Evolutionary conservation across 23 tunicate species (phyloP).

Genomic region (Ascidia mentula): DNA sequence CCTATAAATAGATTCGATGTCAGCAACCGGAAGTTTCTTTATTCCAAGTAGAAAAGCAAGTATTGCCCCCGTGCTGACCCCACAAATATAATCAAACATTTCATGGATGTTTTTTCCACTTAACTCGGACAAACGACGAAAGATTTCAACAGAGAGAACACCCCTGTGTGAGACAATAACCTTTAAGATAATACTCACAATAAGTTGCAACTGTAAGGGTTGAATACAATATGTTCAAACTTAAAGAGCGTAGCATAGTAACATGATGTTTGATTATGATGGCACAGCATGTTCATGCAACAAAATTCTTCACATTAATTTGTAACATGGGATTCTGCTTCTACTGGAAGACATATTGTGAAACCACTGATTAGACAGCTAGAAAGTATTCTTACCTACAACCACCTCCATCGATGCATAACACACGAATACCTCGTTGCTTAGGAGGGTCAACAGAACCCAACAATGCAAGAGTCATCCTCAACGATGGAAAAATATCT

Average conservation of each 20-base stretch:
- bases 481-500: constrained; percentile 24
- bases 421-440: constrained; percentile 53
- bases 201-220: too few relatives aligned
- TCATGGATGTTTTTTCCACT: constrained; percentile 80
- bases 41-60: constrained; percentile 68
- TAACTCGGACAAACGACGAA: constrained; percentile 58
- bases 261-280: too few relatives aligned
- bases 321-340: too few relatives aligned
- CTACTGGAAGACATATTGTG: too few relatives aligned
- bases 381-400: too few relatives aligned
- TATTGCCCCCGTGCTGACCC: constrained; percentile 94
- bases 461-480: constrained; percentile 82
- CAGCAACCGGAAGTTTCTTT: constrained; percentile 46
- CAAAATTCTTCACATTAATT: too few relatives aligned
- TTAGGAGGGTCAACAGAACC: constrained; percentile 85
- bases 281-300: too few relatives aligned
- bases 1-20: constrained; percentile 65
- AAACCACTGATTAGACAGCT: too few relatives aligned
- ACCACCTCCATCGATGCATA: constrained; percentile 91
- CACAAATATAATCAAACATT: constrained; percentile 94
- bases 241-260: too few relatives aligned
- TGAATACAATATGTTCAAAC: too few relatives aligned
- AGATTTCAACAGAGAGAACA: constrained; percentile 62
- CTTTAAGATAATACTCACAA: too few relatives aligned
- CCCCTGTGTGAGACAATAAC: too few relatives aligned